Evolutionary conservation across 2,113 vertebrate genomes (phyloP).

Genomic region (Tachysurus fulvidraco): DNA sequence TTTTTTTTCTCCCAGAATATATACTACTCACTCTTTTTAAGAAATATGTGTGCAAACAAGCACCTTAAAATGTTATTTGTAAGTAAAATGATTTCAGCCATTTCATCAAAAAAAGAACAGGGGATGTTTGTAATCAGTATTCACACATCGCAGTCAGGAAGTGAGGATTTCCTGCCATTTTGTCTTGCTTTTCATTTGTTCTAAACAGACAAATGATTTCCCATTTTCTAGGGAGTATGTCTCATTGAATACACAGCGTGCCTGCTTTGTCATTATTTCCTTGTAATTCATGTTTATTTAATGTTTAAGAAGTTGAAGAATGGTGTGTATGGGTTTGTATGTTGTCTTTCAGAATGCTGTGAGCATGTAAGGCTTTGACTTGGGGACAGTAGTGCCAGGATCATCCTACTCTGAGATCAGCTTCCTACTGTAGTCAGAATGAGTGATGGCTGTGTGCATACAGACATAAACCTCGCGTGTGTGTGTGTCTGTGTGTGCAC

Average conservation of each 20-base stretch:
- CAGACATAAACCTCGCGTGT: constrained; percentile 69
- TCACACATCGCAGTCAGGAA: constrained; percentile 14
- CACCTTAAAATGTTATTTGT: neutral
- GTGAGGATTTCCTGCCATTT: constrained; percentile 58
- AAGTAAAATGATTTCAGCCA: constrained; percentile 1
- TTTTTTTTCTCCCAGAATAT: neutral
- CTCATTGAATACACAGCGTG: neutral
- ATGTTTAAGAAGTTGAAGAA: neutral
- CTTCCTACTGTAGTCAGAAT: constrained; percentile 21
- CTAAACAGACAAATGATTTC: constrained; percentile 33
- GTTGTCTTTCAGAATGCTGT: neutral
- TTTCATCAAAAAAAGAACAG: neutral
- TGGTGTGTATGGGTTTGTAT: neutral
- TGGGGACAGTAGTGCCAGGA: constrained; percentile 41
- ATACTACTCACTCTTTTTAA: neutral
- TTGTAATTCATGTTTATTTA: neutral
- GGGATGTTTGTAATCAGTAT: constrained; percentile 3
- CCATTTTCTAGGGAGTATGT: constrained; percentile 9
- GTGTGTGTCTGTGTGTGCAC: constrained; percentile 67
- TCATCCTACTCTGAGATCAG: constrained; percentile 23
- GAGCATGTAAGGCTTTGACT: constrained; percentile 23
- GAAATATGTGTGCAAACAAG: neutral
- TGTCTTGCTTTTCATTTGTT: constrained; percentile 41
- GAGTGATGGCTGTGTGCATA: constrained; percentile 48
- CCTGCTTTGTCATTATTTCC: constrained; percentile 33